Percentiles rank a stretch among this genome's conserved stretches.
phyloP scores from a whole-genome alignment of 1,140 invertebrate species.

The Sesamia nonagrioides region DNA sequence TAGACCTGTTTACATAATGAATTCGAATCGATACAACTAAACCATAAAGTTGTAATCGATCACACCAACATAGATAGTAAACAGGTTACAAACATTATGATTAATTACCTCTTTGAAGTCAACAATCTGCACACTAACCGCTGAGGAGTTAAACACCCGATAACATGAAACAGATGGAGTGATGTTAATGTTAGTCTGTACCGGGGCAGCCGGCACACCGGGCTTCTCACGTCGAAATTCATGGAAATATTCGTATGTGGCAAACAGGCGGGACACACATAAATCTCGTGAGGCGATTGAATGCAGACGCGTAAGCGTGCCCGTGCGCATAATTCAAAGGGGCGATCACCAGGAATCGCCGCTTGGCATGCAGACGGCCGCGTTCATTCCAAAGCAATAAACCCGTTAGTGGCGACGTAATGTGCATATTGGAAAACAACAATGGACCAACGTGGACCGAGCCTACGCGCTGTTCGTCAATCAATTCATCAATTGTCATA shows the following conservation, averaged over 20 bases:
- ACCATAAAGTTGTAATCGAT: slow-evolving; percentile 32
- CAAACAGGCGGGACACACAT: slow-evolving; percentile 73
- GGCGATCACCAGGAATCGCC: slow-evolving; percentile 84
- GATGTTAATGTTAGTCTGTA: slow-evolving; percentile 22
- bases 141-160: slow-evolving; percentile 24
- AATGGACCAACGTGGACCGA: slow-evolving; percentile 59
- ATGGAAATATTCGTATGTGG: slow-evolving; percentile 78
- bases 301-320: slow-evolving; percentile 82
- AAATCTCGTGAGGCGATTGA: slow-evolving; percentile 81
- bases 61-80: slow-evolving; percentile 20
- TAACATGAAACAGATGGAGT: slow-evolving; percentile 38
- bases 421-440: slow-evolving; percentile 76
- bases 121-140: slow-evolving; percentile 23
- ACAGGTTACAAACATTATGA: slow-evolving; percentile 17
- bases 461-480: neutral
- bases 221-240: slow-evolving; percentile 70
- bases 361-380: slow-evolving; percentile 83
- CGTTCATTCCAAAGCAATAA: slow-evolving; percentile 83
- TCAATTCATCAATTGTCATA: slow-evolving; percentile 35
- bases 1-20: slow-evolving; percentile 31
- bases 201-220: slow-evolving; percentile 24
- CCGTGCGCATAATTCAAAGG: slow-evolving; percentile 83
- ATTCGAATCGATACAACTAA: slow-evolving; percentile 31
- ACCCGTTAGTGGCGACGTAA: slow-evolving; percentile 82
- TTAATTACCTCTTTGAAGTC: slow-evolving; percentile 12